These are phyloP conservation scores for Allolobophora icterica DNA, from an alignment of 2,888 invertebrate genomes.

Conservation along the genomic window DNA sequence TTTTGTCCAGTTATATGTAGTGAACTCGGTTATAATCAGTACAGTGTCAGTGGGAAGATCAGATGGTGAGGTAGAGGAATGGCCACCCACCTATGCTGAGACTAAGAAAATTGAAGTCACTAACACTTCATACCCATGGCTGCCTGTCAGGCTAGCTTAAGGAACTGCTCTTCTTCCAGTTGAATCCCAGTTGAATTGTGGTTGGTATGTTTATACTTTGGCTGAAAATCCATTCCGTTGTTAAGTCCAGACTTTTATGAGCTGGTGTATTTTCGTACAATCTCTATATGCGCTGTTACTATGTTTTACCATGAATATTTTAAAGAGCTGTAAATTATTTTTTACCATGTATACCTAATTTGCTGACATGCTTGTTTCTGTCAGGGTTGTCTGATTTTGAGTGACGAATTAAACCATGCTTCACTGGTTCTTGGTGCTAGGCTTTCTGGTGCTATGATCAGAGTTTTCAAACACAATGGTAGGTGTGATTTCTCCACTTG, in stretches of 20 bases:
- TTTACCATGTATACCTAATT: not conserved
- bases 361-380: conserved; percentile 40
- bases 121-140: no score
- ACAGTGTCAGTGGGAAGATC: no score
- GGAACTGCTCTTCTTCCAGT: no score
- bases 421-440: conserved; percentile 91
- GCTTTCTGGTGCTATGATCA: conserved; percentile 82
- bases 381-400: conserved; percentile 83
- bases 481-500: conserved; percentile 45
- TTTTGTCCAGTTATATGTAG: not conserved
- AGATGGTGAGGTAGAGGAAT: no score
- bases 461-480: conserved; percentile 78
- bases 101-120: no score
- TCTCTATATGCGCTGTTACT: not conserved
- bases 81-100: no score
- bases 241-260: not conserved
- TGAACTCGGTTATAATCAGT: not conserved
- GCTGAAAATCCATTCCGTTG: not conserved
- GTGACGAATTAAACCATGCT: conserved; percentile 97
- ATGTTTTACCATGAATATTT: not conserved
- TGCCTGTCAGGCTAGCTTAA: no score
- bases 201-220: not conserved
- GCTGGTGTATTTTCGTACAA: not conserved
- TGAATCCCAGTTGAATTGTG: no score
- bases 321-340: not conserved